Percentiles rank a stretch among this genome's conserved stretches.
phyloP scores from a whole-genome alignment of 2,888 invertebrate species.

The Trimorus sp. region DNA sequence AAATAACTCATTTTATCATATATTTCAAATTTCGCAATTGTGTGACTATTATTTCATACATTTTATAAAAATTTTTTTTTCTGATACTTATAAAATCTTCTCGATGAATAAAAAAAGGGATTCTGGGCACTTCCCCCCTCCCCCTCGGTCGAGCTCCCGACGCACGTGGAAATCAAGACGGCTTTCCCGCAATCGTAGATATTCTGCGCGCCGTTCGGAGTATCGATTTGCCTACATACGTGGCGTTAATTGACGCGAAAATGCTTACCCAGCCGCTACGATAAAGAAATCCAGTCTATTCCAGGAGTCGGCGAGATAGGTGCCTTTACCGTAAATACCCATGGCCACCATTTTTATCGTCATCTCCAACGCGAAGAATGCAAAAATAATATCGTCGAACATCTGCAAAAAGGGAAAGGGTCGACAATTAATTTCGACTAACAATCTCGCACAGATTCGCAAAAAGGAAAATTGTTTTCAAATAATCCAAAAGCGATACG shows the following conservation, averaged over 20 bases:
- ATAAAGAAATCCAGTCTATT: conserved; percentile 99
- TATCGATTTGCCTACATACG: conserved; percentile 55
- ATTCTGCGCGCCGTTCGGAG: conserved; percentile 20
- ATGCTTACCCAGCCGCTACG: conserved; percentile 94
- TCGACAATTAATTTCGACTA: not conserved
- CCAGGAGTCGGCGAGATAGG: conserved; percentile 99
- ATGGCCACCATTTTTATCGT: conserved; percentile 99
- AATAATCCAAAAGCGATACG: too few relatives aligned
- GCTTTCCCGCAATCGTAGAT: conserved; percentile 26
- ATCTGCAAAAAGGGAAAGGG: conserved; percentile 84
- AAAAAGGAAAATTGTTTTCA: too few relatives aligned
- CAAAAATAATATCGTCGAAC: conserved; percentile 99
- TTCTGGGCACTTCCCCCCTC: too few relatives aligned
- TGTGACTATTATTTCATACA: too few relatives aligned
- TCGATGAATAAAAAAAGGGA: too few relatives aligned
- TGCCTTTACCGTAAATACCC: conserved; percentile 96
- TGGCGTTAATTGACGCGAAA: conserved; percentile 51
- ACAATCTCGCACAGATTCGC: too few relatives aligned
- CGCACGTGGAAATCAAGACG: too few relatives aligned
- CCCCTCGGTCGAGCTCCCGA: too few relatives aligned
- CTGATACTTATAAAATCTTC: too few relatives aligned
- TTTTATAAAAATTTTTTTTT: too few relatives aligned
- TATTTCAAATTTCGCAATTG: too few relatives aligned
- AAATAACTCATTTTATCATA: too few relatives aligned
- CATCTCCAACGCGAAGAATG: conserved; percentile 99